These are phyloP conservation scores for Gymnobelideus leadbeateri DNA, from an alignment of 2,113 vertebrate species.

Conservation along the genomic window DNA sequence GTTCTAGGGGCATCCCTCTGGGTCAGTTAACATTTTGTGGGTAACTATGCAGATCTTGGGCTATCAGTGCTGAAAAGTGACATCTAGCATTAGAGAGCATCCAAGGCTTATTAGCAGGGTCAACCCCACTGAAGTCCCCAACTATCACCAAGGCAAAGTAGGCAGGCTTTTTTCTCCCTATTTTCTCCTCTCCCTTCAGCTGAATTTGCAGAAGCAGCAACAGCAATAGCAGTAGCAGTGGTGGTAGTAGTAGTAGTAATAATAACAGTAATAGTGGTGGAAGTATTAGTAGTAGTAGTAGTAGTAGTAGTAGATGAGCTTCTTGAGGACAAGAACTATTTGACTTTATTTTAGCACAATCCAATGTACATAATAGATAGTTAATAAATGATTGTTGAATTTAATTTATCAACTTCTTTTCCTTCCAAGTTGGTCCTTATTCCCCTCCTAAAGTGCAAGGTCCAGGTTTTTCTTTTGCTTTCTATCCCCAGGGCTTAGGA, in stretches of 20 bases:
- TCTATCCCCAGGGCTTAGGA: not conserved
- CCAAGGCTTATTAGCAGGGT: not conserved
- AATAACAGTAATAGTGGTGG: too few species aligned
- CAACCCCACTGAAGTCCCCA: not conserved
- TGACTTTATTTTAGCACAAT: not conserved
- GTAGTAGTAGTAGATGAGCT: too few species aligned
- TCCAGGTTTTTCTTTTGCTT: not conserved
- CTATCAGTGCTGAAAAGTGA: not conserved
- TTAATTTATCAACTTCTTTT: not conserved
- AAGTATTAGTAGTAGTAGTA: not conserved
- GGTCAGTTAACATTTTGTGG: not conserved
- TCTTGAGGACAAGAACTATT: not conserved
- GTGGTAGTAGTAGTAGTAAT: not conserved
- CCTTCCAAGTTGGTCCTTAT: not conserved
- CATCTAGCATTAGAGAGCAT: not conserved
- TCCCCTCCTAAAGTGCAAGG: not conserved
- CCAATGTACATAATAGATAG: not conserved
- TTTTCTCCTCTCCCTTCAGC: not conserved
- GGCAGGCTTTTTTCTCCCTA: not conserved
- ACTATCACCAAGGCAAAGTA: not conserved
- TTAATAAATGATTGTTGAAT: not conserved
- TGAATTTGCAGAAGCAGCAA: not conserved
- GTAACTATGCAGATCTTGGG: not conserved
- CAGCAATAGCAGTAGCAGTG: too few species aligned
- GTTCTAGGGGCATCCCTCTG: not conserved